These are phyloP conservation scores for Zygothrica quintamaculata DNA, from an alignment of 2,888 invertebrate genomes.

Conservation along the genomic window DNA sequence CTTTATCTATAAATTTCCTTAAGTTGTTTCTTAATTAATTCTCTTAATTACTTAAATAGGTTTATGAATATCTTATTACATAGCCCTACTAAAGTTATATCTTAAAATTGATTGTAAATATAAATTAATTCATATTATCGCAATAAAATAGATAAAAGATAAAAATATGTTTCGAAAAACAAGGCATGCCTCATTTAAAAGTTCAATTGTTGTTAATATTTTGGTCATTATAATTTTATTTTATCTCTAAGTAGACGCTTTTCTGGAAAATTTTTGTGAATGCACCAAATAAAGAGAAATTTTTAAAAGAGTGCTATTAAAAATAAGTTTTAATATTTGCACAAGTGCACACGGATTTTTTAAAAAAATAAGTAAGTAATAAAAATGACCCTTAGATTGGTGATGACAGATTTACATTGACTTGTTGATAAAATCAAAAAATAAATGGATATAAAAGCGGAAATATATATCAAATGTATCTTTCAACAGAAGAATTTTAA, in stretches of 20 bases:
- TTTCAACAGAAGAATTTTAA: too few relatives aligned
- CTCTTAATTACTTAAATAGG: too few relatives aligned
- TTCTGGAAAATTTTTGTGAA: constrained; percentile 53
- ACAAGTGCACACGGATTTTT: constrained; percentile 38
- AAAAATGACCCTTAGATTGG: neutral
- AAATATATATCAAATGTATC: too few relatives aligned
- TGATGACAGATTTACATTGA: neutral
- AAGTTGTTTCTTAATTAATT: neutral
- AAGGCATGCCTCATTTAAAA: constrained; percentile 16
- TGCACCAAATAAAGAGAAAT: constrained; percentile 27
- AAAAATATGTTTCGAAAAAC: constrained; percentile 3
- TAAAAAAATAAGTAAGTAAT: constrained; percentile 37
- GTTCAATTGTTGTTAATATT: constrained; percentile 5
- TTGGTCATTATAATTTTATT: constrained; percentile 25
- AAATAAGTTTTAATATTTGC: constrained; percentile 34
- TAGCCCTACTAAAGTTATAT: too few relatives aligned
- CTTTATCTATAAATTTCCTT: neutral
- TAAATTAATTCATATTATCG: too few relatives aligned
- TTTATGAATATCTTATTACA: too few relatives aligned
- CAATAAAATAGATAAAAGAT: too few relatives aligned
- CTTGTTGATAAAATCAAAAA: too few relatives aligned
- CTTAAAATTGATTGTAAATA: too few relatives aligned
- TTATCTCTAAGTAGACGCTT: constrained; percentile 27
- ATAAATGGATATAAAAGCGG: too few relatives aligned
- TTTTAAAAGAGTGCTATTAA: constrained; percentile 21